Percentiles rank a stretch among this genome's conserved stretches.
Conservation (phyloP, 2,888 invertebrate genomes). For the Anorthoa munda region DNA sequence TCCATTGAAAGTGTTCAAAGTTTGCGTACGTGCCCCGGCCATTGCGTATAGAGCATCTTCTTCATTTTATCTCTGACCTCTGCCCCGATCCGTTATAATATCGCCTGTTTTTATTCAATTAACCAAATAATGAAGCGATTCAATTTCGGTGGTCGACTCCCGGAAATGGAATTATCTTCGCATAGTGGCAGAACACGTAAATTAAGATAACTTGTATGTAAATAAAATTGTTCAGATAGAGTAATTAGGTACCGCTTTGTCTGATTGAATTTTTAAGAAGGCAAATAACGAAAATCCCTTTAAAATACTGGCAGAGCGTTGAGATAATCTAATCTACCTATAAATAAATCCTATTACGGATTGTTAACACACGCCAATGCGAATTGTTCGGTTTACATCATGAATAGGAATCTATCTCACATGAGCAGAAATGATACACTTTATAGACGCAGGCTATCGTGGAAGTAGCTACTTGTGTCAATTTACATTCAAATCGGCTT, state of each 20-base stretch:
- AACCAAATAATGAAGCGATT: slow-evolving; percentile 68
- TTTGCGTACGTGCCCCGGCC: slow-evolving; percentile 70
- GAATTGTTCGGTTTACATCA: slow-evolving; percentile 56
- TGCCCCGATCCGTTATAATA: slow-evolving; percentile 67
- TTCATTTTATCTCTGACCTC: slow-evolving; percentile 65
- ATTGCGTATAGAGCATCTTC: slow-evolving; percentile 59
- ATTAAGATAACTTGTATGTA: slow-evolving; percentile 54
- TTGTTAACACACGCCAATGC: slow-evolving; percentile 54
- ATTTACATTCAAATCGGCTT: slow-evolving; percentile 80
- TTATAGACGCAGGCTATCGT: slow-evolving; percentile 74
- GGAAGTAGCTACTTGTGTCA: slow-evolving; percentile 76
- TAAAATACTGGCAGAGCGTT: slow-evolving; percentile 13
- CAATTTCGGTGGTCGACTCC: slow-evolving; percentile 67
- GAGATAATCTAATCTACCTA: slow-evolving; percentile 12
- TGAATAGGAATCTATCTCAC: slow-evolving; percentile 73
- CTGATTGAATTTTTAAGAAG: slow-evolving; percentile 20
- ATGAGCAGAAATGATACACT: slow-evolving; percentile 74
- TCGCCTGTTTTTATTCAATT: slow-evolving; percentile 74
- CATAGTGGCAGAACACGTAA: slow-evolving; percentile 58
- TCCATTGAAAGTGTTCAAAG: slow-evolving; percentile 68
- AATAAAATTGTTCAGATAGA: slow-evolving; percentile 41
- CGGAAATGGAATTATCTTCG: slow-evolving; percentile 63
- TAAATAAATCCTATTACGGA: slow-evolving; percentile 47
- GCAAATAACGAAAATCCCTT: slow-evolving; percentile 1
- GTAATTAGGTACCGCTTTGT: slow-evolving; percentile 16